Base-by-base conservation (phyloP, 2,888 invertebrate genomes). In the Hydrotaea diabolus region DNA sequence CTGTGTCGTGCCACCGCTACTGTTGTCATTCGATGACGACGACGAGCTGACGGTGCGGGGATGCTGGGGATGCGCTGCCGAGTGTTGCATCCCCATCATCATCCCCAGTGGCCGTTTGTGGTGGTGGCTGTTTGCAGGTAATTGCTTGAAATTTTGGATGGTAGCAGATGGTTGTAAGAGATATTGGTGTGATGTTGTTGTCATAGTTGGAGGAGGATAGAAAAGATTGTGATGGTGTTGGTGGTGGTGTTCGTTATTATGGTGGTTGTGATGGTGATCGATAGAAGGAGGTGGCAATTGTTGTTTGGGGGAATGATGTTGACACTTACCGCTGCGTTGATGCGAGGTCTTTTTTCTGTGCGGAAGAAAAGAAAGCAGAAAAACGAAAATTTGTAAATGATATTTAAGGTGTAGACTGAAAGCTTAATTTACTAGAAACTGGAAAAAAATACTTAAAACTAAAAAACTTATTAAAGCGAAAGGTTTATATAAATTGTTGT, bases 321-420 rank as follows among this genome's bases (percentile, higher is more conserved):
- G 87, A 88, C 89, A 91, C 92, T 92, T 89, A 92, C 92, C 92
- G 88, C 92, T 92, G 85, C 92, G 91, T 88, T 92, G 91, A 87
- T 92, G 92, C 77, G 92, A 89, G 81, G 92, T 89, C 88, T 92
- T 92, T 89, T 92, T 92, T 90, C 92, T 90, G 87, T 11, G 88
- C 87, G 55, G 36, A 13, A 23, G 17, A 66, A 43, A 77, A 71
- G 5, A 75, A 72, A 19, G 31, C n/a, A 43, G 15, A 19, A 43
- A 13, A 66, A 66, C 39, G 21, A 21, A 39, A 39, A 39, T 1
- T 39, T 39, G 39, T 39, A 8, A 31, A 31, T 31, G 31, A 4
- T 31, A 31, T 31, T 31, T 4, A 31, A 31, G 31, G 31, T 31
- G 2, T 31, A 31, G 31, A 31, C 31, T 31, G 2, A 31, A 31